These are phyloP conservation scores for Acanthiza pusilla DNA, from an alignment of 2,797 vertebrate genomes.

Conservation along the genomic window DNA sequence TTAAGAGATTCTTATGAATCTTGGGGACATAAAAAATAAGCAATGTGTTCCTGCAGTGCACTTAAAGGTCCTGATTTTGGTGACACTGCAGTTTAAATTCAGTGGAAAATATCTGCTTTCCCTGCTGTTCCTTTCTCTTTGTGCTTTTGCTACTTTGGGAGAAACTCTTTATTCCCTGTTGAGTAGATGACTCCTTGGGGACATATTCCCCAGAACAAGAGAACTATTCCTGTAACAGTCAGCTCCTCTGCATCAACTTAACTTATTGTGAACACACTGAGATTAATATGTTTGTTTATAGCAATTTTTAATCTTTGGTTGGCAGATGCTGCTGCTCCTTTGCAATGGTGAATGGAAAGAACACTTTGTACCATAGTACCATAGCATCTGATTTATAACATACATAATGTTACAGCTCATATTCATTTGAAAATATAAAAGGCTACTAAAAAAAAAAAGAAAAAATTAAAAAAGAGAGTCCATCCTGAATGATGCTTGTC, in stretches of 20 bases:
- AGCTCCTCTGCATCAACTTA: neutral
- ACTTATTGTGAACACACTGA: slow-evolving; percentile 7
- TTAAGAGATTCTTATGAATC: neutral
- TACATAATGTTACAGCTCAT: neutral
- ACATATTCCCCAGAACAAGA: neutral
- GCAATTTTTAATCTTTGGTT: neutral
- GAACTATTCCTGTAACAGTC: neutral
- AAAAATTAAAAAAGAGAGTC: neutral
- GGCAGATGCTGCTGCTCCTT: neutral
- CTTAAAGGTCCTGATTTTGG: neutral
- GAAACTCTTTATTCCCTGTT: neutral
- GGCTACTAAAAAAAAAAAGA: neutral
- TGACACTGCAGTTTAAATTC: neutral
- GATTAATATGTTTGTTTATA: slow-evolving; percentile 37
- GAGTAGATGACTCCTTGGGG: neutral
- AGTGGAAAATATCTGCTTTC: neutral
- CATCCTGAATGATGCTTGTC: neutral
- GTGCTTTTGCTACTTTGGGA: neutral
- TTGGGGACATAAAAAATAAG: slow-evolving; percentile 5
- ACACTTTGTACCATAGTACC: neutral
- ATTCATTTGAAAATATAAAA: neutral
- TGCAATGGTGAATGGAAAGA: neutral
- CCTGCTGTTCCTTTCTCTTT: neutral
- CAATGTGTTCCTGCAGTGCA: neutral
- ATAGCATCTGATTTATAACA: neutral